Base-by-base conservation (phyloP, 2,888 invertebrate species). In the Ichneumoninae sp. region DNA sequence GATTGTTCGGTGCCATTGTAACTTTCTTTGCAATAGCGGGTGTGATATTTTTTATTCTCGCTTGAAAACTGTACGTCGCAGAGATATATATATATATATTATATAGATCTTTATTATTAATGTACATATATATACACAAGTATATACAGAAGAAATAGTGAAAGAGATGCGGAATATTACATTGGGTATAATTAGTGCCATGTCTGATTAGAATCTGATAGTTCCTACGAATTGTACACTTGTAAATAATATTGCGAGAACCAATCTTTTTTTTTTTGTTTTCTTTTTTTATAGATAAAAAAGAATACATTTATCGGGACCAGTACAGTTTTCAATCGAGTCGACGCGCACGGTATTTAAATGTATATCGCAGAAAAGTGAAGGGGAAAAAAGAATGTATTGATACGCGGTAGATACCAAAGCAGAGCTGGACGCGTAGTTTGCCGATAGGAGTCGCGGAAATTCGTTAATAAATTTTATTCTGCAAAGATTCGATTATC, bases 181-280 rank as follows among this genome's bases (percentile, higher is more conserved):
- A 62, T 85, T 75, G 74, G 75, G 62, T 68, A 68, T 71, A 83
- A 82, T 71, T 72, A 60, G 87, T 87, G 88, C 87, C 87, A 88
- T 87, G 65, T 81, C 62, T 30, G 19, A 71, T 75, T 40, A 71
- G 74, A 78, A 75, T 70, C 33, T 13, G 19, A 83, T 83, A 79
- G 79, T 75, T 79, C 75, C 70, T 81, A 81, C 22, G 69, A 44
- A 66, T 74, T 80, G 81, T 81, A 81, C 75, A 70, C 44, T 79
- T 75, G 40, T 69, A 70, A 65, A 69, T 72, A 65, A 69, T 72
- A 65, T 66, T 54, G 47, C 60, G 66, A 52, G 72, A 52, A 50
- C 60, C 50, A 30, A 22, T 76, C 19, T 19, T 19, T 36, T 33
- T 22, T 75, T 75, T 68, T 13, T 13, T 13, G 10, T 30, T 26